Conservation (phyloP, 2,888 invertebrate species). For the Ormyrus pomaceus region DNA sequence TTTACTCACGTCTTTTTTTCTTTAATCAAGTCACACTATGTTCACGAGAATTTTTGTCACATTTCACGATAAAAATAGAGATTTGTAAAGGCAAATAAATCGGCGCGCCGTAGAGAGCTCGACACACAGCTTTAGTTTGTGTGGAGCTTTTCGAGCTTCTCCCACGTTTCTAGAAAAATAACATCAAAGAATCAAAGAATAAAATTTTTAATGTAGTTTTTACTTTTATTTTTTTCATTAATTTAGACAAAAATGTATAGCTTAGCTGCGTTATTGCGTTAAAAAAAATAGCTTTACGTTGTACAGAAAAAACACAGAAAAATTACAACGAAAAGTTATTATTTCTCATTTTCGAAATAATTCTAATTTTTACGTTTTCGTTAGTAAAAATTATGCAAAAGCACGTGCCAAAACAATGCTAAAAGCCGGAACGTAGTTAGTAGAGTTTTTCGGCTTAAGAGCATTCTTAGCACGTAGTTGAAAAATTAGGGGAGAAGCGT, state of each 20-base stretch:
- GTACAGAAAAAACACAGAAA: too few species aligned
- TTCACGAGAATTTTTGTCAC: constrained; percentile 38
- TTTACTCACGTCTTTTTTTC: constrained; percentile 30
- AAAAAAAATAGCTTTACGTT: too few species aligned
- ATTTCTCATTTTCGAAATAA: too few species aligned
- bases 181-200: constrained; percentile 47
- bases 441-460: too few species aligned
- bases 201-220: constrained; percentile 8
- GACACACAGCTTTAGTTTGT: constrained; percentile 14
- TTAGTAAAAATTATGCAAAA: too few species aligned
- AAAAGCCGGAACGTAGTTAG: neutral
- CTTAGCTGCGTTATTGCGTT: too few species aligned
- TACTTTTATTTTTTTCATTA: too few species aligned
- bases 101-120: constrained; percentile 26
- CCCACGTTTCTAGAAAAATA: constrained; percentile 1
- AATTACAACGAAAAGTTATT: too few species aligned
- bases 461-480: neutral
- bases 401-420: too few species aligned
- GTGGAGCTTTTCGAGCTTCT: constrained; percentile 41
- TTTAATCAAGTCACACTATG: constrained; percentile 33
- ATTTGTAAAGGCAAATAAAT: constrained; percentile 33
- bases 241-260: too few species aligned
- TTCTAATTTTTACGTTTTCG: too few species aligned
- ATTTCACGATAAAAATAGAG: constrained; percentile 46
- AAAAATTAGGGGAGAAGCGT: constrained; percentile 14